Base-by-base conservation (phyloP, 2,797 vertebrate genomes). In the Halcyon chelicuti region DNA sequence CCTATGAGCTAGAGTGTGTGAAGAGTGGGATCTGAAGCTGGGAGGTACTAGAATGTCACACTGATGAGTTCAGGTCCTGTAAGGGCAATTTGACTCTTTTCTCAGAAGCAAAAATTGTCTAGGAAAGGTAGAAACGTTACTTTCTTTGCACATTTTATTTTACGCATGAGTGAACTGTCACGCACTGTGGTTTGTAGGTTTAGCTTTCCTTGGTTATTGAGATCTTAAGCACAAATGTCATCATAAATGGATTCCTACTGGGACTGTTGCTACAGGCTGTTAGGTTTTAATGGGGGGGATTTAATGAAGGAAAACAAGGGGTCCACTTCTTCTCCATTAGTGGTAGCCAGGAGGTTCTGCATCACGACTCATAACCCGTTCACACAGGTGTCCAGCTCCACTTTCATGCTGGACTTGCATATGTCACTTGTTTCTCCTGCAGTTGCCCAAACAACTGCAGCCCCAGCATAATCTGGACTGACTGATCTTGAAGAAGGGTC, bases 381-480 rank as follows among this genome's bases (percentile, higher is more conserved):
- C 39, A 25, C 65, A 17, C 13, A n/a, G 28, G 42, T 2, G 1
- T 44, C 54, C 57, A 71, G 52, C 31, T 88, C 58, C 19, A 1
- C 31, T 37, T 44, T 25, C n/a, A 3, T 14, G 44, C 37, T 81
- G 57, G 19, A 3, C 22, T 67, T 72, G 31, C 10, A 19, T 14
- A 0, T 1, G 14, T 35, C 46, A 7, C 42, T 79, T 0, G 0
- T 54, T 85, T 57, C 47, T 89, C 63, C 54, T 67, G 42, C 14
- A 35, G 28, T 5, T 94, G 18, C 35, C 51, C 47, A 25, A 65
- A 39, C 11, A 47, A 3, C 22, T 44, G 46, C n/a, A 65, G n/a
- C 14, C 21, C 29, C 14, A 42, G 71, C 73, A 51, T 3, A 8
- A 40, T 70, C 29, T 54, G n/a, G 15, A 51, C 47, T 73, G 40